Evolutionary conservation across 1,140 invertebrate species (phyloP).

Genomic region (Leptinotarsa undecemlineata): DNA sequence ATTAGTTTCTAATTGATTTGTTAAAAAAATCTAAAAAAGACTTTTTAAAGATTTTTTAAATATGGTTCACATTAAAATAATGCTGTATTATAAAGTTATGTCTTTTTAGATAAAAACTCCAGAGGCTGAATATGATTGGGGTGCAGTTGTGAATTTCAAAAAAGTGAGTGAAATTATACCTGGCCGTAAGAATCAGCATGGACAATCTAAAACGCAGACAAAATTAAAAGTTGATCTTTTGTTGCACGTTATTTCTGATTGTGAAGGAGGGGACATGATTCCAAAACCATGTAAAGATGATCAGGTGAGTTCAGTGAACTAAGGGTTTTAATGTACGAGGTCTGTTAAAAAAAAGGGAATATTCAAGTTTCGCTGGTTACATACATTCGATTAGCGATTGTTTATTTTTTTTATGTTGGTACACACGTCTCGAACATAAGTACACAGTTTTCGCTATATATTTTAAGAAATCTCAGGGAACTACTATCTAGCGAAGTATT

Average conservation of each 20-base stretch:
- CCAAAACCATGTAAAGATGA: conserved; percentile 68
- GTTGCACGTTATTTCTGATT: conserved; percentile 69
- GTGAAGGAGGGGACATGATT: conserved; percentile 60
- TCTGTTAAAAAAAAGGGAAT: too few relatives aligned
- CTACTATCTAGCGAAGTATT: too few relatives aligned
- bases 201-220: conserved; percentile 62
- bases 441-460: too few relatives aligned
- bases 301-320: conserved; percentile 55
- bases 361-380: too few relatives aligned
- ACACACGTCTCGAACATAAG: too few relatives aligned
- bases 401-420: too few relatives aligned
- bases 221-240: conserved; percentile 82
- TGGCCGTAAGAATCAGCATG: conserved; percentile 55
- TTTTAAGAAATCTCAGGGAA: too few relatives aligned
- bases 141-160: conserved; percentile 91
- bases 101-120: conserved; percentile 79
- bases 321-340: too few relatives aligned
- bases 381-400: too few relatives aligned
- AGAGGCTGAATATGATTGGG: conserved; percentile 92
- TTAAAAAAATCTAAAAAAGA: not conserved
- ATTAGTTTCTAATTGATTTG: not conserved
- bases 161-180: conserved; percentile 62
- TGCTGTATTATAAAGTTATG: not conserved
- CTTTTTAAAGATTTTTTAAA: too few relatives aligned
- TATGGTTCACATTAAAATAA: too few relatives aligned